These are phyloP conservation scores for Austrofundulus limnaeus DNA, from an alignment of 2,113 vertebrate species.

Conservation along the genomic window DNA sequence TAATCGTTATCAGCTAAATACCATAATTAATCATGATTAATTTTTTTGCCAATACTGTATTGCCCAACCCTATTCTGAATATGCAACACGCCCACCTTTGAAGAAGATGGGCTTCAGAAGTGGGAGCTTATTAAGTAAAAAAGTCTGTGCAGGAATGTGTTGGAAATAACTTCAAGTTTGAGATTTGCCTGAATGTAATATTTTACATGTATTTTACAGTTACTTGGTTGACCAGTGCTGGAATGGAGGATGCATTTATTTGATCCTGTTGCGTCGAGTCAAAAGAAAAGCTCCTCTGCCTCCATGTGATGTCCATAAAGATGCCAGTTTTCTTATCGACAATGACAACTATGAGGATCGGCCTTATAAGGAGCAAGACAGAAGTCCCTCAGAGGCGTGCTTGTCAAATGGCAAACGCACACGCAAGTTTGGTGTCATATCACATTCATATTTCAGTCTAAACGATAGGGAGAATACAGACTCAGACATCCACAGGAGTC, in stretches of 20 bases:
- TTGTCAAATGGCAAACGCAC: slow-evolving; percentile 83
- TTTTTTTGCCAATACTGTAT: too few relatives aligned
- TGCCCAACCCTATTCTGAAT: too few relatives aligned
- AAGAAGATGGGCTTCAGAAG: too few relatives aligned
- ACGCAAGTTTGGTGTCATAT: slow-evolving; percentile 93
- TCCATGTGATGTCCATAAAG: slow-evolving; percentile 78
- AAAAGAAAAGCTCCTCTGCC: slow-evolving; percentile 91
- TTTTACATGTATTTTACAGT: slow-evolving; percentile 74
- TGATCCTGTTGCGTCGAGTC: slow-evolving; percentile 96
- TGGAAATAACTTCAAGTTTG: background rate
- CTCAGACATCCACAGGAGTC: slow-evolving; percentile 41
- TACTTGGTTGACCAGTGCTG: slow-evolving; percentile 98
- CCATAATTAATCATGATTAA: too few relatives aligned
- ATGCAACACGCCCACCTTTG: too few relatives aligned
- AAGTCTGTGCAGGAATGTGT: too few relatives aligned
- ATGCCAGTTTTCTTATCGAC: slow-evolving; percentile 63
- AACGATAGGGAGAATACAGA: slow-evolving; percentile 72
- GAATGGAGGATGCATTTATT: slow-evolving; percentile 93
- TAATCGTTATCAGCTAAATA: too few relatives aligned
- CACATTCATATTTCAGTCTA: slow-evolving; percentile 76
- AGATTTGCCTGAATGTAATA: background rate
- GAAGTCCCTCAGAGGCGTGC: slow-evolving; percentile 68
- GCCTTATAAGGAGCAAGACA: slow-evolving; percentile 57
- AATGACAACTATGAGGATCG: slow-evolving; percentile 72
- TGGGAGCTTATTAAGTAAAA: too few relatives aligned